Evolutionary conservation across 2,888 invertebrate species (phyloP).

Genomic region (Tenthredo notha): DNA sequence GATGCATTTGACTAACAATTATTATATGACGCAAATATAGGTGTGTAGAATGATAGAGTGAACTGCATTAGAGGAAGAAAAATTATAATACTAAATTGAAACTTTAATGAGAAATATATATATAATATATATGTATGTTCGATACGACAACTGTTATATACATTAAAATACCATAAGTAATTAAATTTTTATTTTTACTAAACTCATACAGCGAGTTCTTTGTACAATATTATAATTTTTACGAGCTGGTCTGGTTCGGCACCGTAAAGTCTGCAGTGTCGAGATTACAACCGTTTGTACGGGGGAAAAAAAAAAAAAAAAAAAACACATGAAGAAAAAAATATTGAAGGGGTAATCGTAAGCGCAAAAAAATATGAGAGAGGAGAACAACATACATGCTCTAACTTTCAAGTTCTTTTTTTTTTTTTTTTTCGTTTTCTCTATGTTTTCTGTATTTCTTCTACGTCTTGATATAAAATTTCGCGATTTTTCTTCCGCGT

Average conservation of each 20-base stretch:
- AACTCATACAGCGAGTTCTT: slow-evolving; percentile 1
- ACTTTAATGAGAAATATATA: neutral
- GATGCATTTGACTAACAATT: too few relatives aligned
- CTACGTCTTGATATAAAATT: neutral
- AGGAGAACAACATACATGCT: neutral
- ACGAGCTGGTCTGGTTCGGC: slow-evolving; percentile 22
- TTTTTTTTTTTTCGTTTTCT: too few relatives aligned
- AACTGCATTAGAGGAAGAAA: neutral
- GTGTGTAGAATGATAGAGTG: neutral
- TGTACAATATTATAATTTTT: slow-evolving; percentile 22
- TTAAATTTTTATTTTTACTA: neutral
- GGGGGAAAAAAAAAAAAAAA: neutral
- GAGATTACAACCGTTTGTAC: neutral
- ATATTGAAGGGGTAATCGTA: neutral
- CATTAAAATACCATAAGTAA: too few relatives aligned
- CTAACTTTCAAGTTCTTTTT: neutral
- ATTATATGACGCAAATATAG: neutral
- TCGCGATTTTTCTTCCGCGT: neutral
- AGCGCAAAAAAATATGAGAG: slow-evolving; percentile 3
- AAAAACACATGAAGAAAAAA: neutral
- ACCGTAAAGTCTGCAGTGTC: neutral
- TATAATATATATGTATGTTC: neutral
- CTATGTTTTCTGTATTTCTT: neutral
- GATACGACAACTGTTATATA: neutral
- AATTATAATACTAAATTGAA: neutral